Conservation (phyloP, 92 coral and sea anemone genomes). For the Porites lobata region DNA sequence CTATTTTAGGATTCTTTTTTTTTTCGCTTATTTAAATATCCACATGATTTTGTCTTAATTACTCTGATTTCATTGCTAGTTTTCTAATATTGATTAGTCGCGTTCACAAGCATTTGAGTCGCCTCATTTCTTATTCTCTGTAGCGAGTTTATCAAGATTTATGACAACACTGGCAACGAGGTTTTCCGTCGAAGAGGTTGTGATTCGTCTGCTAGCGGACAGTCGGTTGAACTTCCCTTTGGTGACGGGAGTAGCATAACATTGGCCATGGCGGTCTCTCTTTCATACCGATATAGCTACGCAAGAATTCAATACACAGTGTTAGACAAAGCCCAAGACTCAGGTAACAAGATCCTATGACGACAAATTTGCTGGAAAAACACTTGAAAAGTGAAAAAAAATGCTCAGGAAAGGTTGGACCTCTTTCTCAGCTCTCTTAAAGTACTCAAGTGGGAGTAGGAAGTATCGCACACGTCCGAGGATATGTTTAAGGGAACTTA, state of each 20-base stretch:
- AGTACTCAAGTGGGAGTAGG: too few relatives aligned
- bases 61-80: background rate
- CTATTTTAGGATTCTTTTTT: too few relatives aligned
- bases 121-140: background rate
- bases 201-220: background rate
- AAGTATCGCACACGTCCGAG: too few relatives aligned
- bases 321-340: background rate
- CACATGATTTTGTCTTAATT: too few relatives aligned
- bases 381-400: too few relatives aligned
- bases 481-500: too few relatives aligned
- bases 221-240: slow-evolving; percentile 23
- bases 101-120: background rate
- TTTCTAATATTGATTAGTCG: background rate
- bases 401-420: too few relatives aligned
- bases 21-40: too few relatives aligned
- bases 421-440: too few relatives aligned
- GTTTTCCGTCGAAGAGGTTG: slow-evolving; percentile 23
- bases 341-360: background rate
- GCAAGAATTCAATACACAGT: slow-evolving; percentile 7
- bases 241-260: background rate
- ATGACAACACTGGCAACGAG: slow-evolving; percentile 4
- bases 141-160: slow-evolving; percentile 23
- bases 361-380: background rate
- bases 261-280: background rate
- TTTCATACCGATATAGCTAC: slow-evolving; percentile 11